These are phyloP conservation scores for Cataglyphis albicans DNA, from an alignment of 2,888 invertebrate genomes.

Conservation along the genomic window DNA sequence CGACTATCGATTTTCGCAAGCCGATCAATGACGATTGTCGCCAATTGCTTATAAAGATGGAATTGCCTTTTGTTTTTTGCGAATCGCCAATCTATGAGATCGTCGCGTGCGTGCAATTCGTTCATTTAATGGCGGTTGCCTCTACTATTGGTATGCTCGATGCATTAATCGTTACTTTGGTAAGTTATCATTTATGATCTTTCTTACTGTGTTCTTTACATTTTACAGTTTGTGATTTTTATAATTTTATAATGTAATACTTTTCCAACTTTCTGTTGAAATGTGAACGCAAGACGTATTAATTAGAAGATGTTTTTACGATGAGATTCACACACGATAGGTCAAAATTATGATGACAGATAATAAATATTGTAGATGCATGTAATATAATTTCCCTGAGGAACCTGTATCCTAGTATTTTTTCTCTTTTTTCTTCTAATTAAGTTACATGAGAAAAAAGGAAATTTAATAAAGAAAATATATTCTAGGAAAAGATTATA, in stretches of 20 bases:
- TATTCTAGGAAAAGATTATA: not conserved
- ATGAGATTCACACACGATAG: not conserved
- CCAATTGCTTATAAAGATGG: slow-evolving; percentile 65
- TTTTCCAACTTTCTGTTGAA: not conserved
- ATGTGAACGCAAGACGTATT: not conserved
- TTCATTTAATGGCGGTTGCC: slow-evolving; percentile 47
- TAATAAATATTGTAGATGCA: not conserved
- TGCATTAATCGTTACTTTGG: slow-evolving; percentile 63
- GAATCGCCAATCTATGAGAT: slow-evolving; percentile 56
- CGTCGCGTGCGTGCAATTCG: slow-evolving; percentile 50
- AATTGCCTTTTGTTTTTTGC: slow-evolving; percentile 59
- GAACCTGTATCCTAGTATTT: not conserved
- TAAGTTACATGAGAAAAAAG: not conserved
- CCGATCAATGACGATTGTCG: not conserved
- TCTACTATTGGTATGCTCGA: slow-evolving; percentile 50
- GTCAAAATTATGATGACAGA: not conserved
- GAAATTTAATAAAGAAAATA: not conserved
- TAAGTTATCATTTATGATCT: slow-evolving; percentile 40
- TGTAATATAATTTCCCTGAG: not conserved
- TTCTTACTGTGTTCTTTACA: not conserved
- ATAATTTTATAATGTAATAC: slow-evolving; percentile 12
- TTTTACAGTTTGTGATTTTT: not conserved
- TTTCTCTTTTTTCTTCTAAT: not conserved
- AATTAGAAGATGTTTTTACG: not conserved
- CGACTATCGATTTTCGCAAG: slow-evolving; percentile 31